These are phyloP conservation scores for Lampris megalopsis DNA, from an alignment of 2,113 vertebrate genomes.

Conservation along the genomic window DNA sequence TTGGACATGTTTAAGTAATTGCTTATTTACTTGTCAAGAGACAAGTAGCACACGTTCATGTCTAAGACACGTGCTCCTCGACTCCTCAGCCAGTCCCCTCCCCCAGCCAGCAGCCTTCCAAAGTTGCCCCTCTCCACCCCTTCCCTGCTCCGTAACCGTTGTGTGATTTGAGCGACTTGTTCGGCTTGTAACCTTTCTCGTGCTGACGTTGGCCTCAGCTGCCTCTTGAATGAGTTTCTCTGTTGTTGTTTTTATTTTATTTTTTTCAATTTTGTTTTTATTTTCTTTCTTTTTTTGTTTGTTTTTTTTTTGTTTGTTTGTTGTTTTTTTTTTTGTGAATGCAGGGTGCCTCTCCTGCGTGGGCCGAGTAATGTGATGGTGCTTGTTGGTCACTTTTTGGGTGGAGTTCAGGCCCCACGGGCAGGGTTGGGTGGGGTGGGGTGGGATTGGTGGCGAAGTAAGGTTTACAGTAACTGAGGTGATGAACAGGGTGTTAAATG, in stretches of 20 bases:
- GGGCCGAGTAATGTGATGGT: slow-evolving; percentile 62
- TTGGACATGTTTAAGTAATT: slow-evolving; percentile 82
- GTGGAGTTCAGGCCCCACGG: slow-evolving; percentile 26
- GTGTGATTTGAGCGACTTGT: slow-evolving; percentile 86
- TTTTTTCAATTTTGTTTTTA: background rate
- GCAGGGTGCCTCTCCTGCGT: slow-evolving; percentile 62
- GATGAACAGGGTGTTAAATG: slow-evolving; percentile 69
- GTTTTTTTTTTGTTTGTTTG: slow-evolving; percentile 48
- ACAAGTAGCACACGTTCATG: slow-evolving; percentile 80
- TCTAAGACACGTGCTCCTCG: slow-evolving; percentile 69
- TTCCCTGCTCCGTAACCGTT: slow-evolving; percentile 78
- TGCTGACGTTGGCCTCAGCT: slow-evolving; percentile 87
- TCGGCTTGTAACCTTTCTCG: slow-evolving; percentile 85
- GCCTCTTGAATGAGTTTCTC: slow-evolving; percentile 83
- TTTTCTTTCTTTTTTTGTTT: too few relatives aligned
- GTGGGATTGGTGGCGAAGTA: slow-evolving; percentile 42
- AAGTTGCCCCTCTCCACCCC: slow-evolving; percentile 22
- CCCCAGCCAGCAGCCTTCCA: slow-evolving; percentile 75
- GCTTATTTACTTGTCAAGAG: slow-evolving; percentile 81
- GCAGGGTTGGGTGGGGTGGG: background rate
- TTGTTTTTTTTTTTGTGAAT: slow-evolving; percentile 65
- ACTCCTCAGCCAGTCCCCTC: slow-evolving; percentile 54
- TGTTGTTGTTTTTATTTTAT: slow-evolving; percentile 50
- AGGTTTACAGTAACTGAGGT: slow-evolving; percentile 67
- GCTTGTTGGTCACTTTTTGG: slow-evolving; percentile 62